Conservation (phyloP, 2,888 invertebrate species). For the Cheilosia urbana region DNA sequence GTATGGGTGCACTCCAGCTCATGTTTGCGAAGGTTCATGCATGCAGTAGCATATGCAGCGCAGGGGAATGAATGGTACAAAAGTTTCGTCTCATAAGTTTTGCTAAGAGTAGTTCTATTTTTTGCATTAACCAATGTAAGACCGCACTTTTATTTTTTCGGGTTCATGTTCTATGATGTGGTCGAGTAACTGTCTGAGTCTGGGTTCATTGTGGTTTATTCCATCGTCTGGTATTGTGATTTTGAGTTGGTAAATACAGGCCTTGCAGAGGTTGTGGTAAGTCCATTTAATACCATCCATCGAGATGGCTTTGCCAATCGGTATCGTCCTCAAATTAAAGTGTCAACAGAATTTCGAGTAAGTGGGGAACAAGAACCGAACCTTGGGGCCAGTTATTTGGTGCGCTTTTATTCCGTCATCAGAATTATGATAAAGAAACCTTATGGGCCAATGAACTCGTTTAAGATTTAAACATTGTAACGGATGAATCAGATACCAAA, state of each 20-base stretch:
- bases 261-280: not conserved
- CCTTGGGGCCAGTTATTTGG: too few relatives aligned
- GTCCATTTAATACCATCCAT: not conserved
- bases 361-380: too few relatives aligned
- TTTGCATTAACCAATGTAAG: slow-evolving; percentile 17
- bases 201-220: slow-evolving; percentile 9
- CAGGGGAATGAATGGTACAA: slow-evolving; percentile 47
- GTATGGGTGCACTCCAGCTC: slow-evolving; percentile 4
- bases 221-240: not conserved
- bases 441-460: too few relatives aligned
- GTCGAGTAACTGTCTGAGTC: slow-evolving; percentile 34
- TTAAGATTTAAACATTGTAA: too few relatives aligned
- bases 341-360: too few relatives aligned
- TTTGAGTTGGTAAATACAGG: not conserved
- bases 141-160: slow-evolving; percentile 21
- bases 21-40: not conserved
- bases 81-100: slow-evolving; percentile 70
- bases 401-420: too few relatives aligned
- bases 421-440: too few relatives aligned
- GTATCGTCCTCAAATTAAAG: not conserved
- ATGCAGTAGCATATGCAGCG: slow-evolving; percentile 32
- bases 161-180: slow-evolving; percentile 19
- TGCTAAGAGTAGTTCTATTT: slow-evolving; percentile 36
- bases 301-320: not conserved
- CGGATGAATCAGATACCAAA: too few relatives aligned